Percentiles rank a stretch among this genome's conserved stretches.
phyloP scores from a whole-genome alignment of 2,113 vertebrate species.

The Gadus macrocephalus region DNA sequence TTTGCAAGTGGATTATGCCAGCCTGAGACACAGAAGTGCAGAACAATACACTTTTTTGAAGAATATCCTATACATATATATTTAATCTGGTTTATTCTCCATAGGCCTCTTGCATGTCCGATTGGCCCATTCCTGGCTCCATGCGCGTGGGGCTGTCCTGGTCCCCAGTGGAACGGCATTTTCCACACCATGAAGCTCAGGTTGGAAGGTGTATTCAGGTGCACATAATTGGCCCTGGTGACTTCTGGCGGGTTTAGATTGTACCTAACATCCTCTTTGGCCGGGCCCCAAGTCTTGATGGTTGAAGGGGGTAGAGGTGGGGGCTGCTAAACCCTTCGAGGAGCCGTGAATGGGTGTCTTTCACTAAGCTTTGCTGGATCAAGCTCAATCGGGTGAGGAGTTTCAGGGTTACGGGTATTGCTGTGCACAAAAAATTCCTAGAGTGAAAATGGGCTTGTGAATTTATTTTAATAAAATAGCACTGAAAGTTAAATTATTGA shows the following conservation, averaged over 20 bases:
- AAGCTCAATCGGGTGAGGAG: constrained; percentile 42
- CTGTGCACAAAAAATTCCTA: constrained; percentile 58
- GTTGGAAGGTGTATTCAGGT: constrained; percentile 69
- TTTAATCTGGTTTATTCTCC: constrained; percentile 75
- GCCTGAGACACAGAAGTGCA: constrained; percentile 61
- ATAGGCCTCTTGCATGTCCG: constrained; percentile 68
- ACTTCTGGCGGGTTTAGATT: constrained; percentile 66
- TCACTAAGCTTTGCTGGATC: constrained; percentile 42
- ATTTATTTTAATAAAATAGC: constrained; percentile 61
- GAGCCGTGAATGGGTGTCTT: constrained; percentile 49
- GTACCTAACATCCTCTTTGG: constrained; percentile 73
- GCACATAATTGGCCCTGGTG: constrained; percentile 76
- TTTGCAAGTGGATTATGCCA: too few relatives aligned
- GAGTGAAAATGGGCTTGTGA: constrained; percentile 74
- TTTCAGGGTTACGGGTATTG: constrained; percentile 59
- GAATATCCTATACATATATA: constrained; percentile 76
- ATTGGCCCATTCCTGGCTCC: constrained; percentile 65
- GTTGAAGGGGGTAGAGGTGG: constrained; percentile 58
- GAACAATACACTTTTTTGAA: constrained; percentile 76
- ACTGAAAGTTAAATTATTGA: constrained; percentile 63
- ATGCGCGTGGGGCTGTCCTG: constrained; percentile 62
- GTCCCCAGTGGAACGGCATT: constrained; percentile 73
- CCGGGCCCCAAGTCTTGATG: constrained; percentile 58
- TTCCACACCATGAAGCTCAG: constrained; percentile 72
- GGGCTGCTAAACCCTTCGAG: constrained; percentile 57